Percentiles rank a stretch among this genome's conserved stretches.
These are phyloP conservation scores for Ambastaia sidthimunki DNA, from an alignment of 2,797 vertebrate species.

Conservation along the genomic window DNA sequence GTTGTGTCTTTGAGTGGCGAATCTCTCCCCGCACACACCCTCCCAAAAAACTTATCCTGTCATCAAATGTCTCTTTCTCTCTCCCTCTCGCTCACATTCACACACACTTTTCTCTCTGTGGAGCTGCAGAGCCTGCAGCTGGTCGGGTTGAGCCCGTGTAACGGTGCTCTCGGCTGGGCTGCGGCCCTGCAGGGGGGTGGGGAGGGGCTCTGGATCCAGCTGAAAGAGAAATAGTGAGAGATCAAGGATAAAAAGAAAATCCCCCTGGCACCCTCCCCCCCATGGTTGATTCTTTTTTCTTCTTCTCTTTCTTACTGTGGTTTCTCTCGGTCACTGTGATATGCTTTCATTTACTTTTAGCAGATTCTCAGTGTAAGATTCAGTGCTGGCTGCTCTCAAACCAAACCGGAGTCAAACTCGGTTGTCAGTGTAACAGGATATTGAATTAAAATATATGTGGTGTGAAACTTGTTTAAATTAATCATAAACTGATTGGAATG, in stretches of 20 bases:
- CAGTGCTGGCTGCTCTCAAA: conserved; percentile 11
- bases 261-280: not conserved
- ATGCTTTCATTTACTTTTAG: conserved; percentile 15
- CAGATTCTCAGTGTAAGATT: not conserved
- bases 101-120: conserved; percentile 50
- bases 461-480: not conserved
- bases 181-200: conserved; percentile 68
- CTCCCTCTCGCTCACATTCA: not conserved
- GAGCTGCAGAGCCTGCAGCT: conserved; percentile 52
- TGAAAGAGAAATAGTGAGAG: conserved; percentile 74
- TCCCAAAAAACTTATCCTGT: conserved; percentile 36
- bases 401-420: not conserved
- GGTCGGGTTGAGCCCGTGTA: conserved; percentile 51
- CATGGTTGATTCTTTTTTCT: conserved; percentile 17
- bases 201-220: conserved; percentile 74
- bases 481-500: too few relatives aligned
- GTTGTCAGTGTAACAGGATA: not conserved
- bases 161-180: conserved; percentile 71
- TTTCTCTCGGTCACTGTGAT: conserved; percentile 10
- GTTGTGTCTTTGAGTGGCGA: conserved; percentile 78
- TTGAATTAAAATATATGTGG: not conserved
- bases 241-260: conserved; percentile 74
- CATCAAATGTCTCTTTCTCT: conserved; percentile 41
- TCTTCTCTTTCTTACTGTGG: conserved; percentile 27
- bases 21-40: conserved; percentile 62